Evolutionary conservation across 2,888 invertebrate species (phyloP).

Genomic region (Proisotoma minuta): DNA sequence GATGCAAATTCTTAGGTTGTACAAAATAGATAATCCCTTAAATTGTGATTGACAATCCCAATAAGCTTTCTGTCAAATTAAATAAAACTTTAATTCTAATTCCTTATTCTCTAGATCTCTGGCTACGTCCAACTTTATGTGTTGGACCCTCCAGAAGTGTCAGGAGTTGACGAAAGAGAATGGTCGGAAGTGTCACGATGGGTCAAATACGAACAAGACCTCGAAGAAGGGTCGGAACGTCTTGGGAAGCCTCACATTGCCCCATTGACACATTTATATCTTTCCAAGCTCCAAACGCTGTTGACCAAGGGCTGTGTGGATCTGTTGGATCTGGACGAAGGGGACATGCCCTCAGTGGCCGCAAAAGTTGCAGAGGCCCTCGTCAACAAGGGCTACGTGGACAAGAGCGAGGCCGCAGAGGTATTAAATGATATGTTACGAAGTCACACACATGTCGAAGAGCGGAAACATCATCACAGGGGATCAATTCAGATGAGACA

Average conservation of each 20-base stretch:
- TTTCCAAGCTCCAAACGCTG: constrained; percentile 80
- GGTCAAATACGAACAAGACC: constrained; percentile 97
- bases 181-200: constrained; percentile 95
- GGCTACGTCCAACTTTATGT: background rate
- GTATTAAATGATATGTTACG: constrained; percentile 78
- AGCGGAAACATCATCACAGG: too few relatives aligned
- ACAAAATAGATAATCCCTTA: too few relatives aligned
- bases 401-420: constrained; percentile 72
- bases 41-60: too few relatives aligned
- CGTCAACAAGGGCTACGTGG: constrained; percentile 76
- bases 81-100: too few relatives aligned
- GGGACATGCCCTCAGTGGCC: constrained; percentile 76
- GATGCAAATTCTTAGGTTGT: too few relatives aligned
- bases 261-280: constrained; percentile 85
- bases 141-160: constrained; percentile 45
- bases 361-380: constrained; percentile 72
- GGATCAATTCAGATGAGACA: too few relatives aligned
- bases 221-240: constrained; percentile 85
- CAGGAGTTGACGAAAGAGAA: constrained; percentile 67
- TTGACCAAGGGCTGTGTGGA: constrained; percentile 65
- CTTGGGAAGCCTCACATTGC: constrained; percentile 96
- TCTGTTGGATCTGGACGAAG: constrained; percentile 79
- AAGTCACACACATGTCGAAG: constrained; percentile 78
- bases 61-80: too few relatives aligned
- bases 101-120: background rate